Evolutionary conservation across 2,797 vertebrate genomes (phyloP), one percentile per base, ranked within the genome.

Genomic region (Chaunax sp.): DNA sequence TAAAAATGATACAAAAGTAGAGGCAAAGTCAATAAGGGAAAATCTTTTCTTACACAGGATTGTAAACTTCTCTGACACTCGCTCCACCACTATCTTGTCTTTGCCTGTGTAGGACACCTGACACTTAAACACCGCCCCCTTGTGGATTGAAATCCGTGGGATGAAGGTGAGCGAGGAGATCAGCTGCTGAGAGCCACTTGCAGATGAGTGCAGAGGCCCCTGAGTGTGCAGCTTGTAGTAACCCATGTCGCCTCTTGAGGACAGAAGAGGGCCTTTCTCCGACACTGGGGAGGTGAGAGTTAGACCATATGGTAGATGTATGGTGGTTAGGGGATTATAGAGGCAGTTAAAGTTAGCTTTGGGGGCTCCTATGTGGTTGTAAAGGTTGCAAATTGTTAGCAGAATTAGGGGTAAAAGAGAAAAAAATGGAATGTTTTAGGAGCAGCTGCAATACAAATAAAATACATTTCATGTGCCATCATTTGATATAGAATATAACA

Each of bases 101-200:
- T 95, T 95, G 57, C 91, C 93, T 10, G 69, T n/a, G 46, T 94
- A 95, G 37, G 90, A 92, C 63, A 95, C 90, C 72, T 94, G 93
- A 59, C 94, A 95, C 77, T 93, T 94, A 64, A 95, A 95, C 52
- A 93, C 86, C 0, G 92, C 89, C 0, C 90, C 90, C 66, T 94
- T 94, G 86, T 95, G 94, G 69, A 91, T 0, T 0, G 90, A 86
- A 54, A 95, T 91, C 69, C 90, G 80, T 2, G 94, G 93, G 61
- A 94, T 84, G 85, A 94, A 95, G 62, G 93, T 93, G 62, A 95
- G 80, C 1, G 93, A 90, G 28, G 92, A 90, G 73, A 94, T 78
- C 33, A 95, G 86, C 68, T 93, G 93, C 53, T 93, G 92, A 22
- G 41, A 69, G 30, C 72, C 83, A 1, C 64, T 81, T 15, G 69